Base-by-base conservation (phyloP, 2,888 invertebrate species). In the Phania funesta region DNA sequence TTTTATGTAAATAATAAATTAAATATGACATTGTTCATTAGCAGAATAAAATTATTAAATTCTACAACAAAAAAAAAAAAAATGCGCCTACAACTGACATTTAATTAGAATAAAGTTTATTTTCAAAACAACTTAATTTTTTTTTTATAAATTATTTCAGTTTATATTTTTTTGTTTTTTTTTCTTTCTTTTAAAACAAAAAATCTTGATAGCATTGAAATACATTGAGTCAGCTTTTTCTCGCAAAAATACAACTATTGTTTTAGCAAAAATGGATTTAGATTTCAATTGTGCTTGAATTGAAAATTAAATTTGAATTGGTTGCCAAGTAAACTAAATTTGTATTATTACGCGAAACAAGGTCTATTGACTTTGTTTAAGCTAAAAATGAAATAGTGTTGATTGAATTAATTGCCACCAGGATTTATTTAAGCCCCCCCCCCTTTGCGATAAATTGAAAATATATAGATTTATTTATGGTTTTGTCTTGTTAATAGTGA, bases 121-220 rank as follows among this genome's bases (percentile, higher is more conserved):
- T 65, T 58, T 20, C 22, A 62, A 65, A 50, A 20, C 52, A 68
- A 38, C 71, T 54, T 29, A 26, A 32, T 58, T 65, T 77, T 65
- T 65, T 77, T 65, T 75, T 32, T 35, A 65, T 71, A 65, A 80
- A 58, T 73, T 35, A 52, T 79, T 76, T 60, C 3, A 56, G 26
- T 20, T 46, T 35, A 0, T 65, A 75, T 50, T 65, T 65, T 41
- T 26, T 41, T 44, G 16, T 18, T 44, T 16, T 16, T 11, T 18
- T 44, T 48, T 50, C 29, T 56, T 26, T 50, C 48, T 60, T 29
- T 71, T 73, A 48, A 8, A 41, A 29, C 29, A 56, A 54, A 62
- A 70, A 67, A 77, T 78, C 74, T 82, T 70, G 82, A 32, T 82
- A 41, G 26, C 82, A 82, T 82, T 82, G 82, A 74, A 73, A 74